Base-by-base conservation (phyloP, 2,113 vertebrate species). In the Cyanoliseus patagonus region DNA sequence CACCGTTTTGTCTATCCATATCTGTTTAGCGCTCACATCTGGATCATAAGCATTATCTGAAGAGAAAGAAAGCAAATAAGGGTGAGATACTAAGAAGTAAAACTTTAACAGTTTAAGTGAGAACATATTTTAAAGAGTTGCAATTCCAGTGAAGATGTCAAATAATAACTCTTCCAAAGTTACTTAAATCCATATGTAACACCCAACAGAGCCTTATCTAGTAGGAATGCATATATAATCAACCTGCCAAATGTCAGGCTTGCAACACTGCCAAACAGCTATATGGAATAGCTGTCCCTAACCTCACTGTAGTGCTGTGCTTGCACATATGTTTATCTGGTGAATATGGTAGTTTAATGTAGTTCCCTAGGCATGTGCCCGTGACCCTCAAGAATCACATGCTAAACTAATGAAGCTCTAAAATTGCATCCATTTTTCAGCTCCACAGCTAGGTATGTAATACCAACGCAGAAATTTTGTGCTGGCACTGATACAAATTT, bases 41-140 rank as follows among this genome's bases (percentile, higher is more conserved):
- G 99, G 99, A 95, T 99, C 99, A 4, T 99, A 99, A 61, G 99
- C 99, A 96, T 99, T 99, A 90, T 99, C 99, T 99, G 61, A 92
- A 90, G 86, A 66, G 59, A 57, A 59, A 77, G 14, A 37, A 20
- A 70, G 49, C 41, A 84, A 47, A 64, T 17, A n/a, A 47, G 20
- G 6, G 19, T 62, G 75, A 59, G 30, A 66, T 7, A 63, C 31
- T 7, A 20, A 63, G 14, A 46, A 25, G 13, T 10, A 22, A n/a
- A n/a, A 68, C 4, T 17, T 25, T 5, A 57, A 8, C 49, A 10
- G 17, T 18, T 86, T 24, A 25, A 47, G 16, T 11, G 24, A n/a
- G 39, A 47, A 42, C 11, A 27, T 11, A 11, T 33, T 22, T 66
- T 6, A 4, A 75, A 66, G 30, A 24, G 15, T 27, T 86, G 57